A percentile compares a stretch with the other conserved stretches of the same genome.
phyloP scores from a whole-genome alignment of 2,888 invertebrate genomes.

The Eupsilia transversa region DNA sequence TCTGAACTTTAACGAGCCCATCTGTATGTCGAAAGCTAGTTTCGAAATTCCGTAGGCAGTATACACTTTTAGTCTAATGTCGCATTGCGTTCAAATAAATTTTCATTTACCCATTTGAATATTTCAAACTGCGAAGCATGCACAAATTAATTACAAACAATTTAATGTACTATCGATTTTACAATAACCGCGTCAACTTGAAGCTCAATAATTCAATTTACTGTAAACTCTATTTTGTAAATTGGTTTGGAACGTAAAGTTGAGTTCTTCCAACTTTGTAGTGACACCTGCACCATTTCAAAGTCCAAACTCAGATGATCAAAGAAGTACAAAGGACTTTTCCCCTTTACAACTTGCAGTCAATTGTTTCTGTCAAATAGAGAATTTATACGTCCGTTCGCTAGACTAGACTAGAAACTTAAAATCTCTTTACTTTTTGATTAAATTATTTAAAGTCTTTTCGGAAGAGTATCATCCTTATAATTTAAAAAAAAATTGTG shows the following conservation, averaged over 20 bases:
- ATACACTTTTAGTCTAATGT: conserved; percentile 13
- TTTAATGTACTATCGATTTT: conserved; percentile 33
- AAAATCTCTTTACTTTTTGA: conserved; percentile 22
- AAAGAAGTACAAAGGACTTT: conserved; percentile 71
- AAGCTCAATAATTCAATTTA: conserved; percentile 32
- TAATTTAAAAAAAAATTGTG: neutral
- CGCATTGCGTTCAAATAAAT: conserved; percentile 49
- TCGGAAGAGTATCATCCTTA: neutral
- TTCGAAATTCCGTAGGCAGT: conserved; percentile 18
- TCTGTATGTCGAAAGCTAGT: conserved; percentile 30
- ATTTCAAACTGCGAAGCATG: conserved; percentile 35
- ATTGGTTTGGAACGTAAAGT: conserved; percentile 58
- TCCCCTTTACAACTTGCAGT: conserved; percentile 68
- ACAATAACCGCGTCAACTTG: conserved; percentile 4
- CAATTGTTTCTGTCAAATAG: conserved; percentile 60
- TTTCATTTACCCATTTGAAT: conserved; percentile 40
- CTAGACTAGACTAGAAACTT: conserved; percentile 42
- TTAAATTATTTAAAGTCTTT: conserved; percentile 3
- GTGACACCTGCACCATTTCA: conserved; percentile 79
- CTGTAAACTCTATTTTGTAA: conserved; percentile 48
- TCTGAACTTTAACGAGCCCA: conserved; percentile 20
- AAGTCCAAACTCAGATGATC: conserved; percentile 72
- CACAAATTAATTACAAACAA: conserved; percentile 42
- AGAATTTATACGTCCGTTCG: conserved; percentile 66
- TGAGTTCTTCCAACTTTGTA: conserved; percentile 63